Evolutionary conservation across 2,888 invertebrate genomes (phyloP).

Genomic region (Drosophila conformis): DNA sequence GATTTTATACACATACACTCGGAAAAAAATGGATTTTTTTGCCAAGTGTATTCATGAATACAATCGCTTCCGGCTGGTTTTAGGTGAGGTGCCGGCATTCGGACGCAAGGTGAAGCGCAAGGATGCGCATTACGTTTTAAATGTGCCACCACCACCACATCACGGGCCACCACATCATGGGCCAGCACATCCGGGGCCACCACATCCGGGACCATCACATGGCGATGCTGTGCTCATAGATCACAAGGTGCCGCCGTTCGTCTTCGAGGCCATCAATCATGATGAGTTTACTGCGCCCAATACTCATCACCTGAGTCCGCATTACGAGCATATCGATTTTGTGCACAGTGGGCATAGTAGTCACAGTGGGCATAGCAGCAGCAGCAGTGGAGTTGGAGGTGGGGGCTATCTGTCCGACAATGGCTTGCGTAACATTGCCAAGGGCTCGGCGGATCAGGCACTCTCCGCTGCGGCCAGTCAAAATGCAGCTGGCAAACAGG

Average conservation of each 20-base stretch:
- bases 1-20: neutral
- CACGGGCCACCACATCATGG: constrained; percentile 18
- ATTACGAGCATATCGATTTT: constrained; percentile 55
- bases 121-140: constrained; percentile 67
- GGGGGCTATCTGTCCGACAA: constrained; percentile 86
- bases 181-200: constrained; percentile 14
- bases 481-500: constrained; percentile 91
- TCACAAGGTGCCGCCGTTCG: constrained; percentile 71
- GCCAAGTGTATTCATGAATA: constrained; percentile 11
- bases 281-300: constrained; percentile 64
- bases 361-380: constrained; percentile 12
- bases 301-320: constrained; percentile 32
- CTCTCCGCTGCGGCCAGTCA: constrained; percentile 90
- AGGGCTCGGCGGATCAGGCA: constrained; percentile 91
- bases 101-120: constrained; percentile 77
- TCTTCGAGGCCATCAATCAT: constrained; percentile 72
- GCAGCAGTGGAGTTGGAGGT: constrained; percentile 12
- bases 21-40: neutral
- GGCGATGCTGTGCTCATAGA: constrained; percentile 53
- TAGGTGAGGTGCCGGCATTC: constrained; percentile 48
- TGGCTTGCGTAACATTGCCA: constrained; percentile 89
- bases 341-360: constrained; percentile 30
- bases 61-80: constrained; percentile 13
- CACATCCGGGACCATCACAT: constrained; percentile 29
- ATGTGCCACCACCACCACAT: constrained; percentile 59